Evolutionary conservation across 2,113 vertebrate species (phyloP), one percentile per base, ranked within the genome.

Genomic region (Halichoeres trimaculatus): DNA sequence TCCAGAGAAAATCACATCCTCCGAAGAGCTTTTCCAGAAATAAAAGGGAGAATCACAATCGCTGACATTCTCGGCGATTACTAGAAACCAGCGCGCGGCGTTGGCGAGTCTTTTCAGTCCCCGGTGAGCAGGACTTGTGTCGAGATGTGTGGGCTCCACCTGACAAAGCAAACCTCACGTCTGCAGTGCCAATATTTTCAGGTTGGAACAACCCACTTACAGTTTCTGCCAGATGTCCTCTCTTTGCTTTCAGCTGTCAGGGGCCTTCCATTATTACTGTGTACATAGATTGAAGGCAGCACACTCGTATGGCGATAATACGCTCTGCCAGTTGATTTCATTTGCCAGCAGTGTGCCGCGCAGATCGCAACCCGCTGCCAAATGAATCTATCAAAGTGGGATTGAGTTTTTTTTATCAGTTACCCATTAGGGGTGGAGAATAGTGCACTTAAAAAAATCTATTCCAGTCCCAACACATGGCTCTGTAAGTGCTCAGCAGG

Each of bases 401-500:
- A 65, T 62, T 50, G 74, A 59, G 20, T 2, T 69, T 61, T 61
- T 55, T 24, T 53, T 48, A 87, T 91, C 90, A 91, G 83, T 90
- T 91, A 89, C 80, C 88, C 88, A 88, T 93, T 89, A 88, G 80
- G 85, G 84, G 67, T 82, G 88, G 78, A 88, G 86, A 91, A 91
- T 76, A 74, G 83, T 83, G 81, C 85, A 88, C 83, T 92, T 83
- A 88, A 89, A 86, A 90, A 90, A 91, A 92, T 91, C 86, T 84
- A 90, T 92, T 89, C 91, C 71, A 86, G 82, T 62, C 66, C 65
- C 82, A 85, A 90, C 81, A 81, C 73, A 83, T 78, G 85, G 86
- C 89, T 74, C 64, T 91, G 3, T 89, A 92, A 89, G 90, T 88
- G 88, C 84, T 87, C 80, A 68, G 80, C 73, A 59, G 86, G 84